These are phyloP conservation scores for Drosophila atripex DNA, from an alignment of 2,888 invertebrate species.

Conservation along the genomic window DNA sequence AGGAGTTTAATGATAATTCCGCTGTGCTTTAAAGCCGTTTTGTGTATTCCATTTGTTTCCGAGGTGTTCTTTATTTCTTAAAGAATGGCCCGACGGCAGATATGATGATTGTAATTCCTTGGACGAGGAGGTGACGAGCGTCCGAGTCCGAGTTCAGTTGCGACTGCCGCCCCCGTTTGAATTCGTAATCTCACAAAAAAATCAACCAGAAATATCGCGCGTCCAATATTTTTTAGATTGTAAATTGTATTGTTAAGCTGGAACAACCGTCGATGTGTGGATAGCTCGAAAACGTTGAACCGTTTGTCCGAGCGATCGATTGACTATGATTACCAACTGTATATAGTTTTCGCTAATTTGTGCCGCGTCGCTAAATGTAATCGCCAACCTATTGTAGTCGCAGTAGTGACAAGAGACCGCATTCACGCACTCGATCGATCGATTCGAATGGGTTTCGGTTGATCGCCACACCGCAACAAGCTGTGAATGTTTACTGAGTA, in stretches of 20 bases:
- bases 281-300: constrained; percentile 62
- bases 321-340: constrained; percentile 47
- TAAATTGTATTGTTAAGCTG: constrained; percentile 43
- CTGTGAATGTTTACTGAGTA: constrained; percentile 79
- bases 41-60: constrained; percentile 65
- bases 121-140: neutral
- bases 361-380: constrained; percentile 53
- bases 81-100: constrained; percentile 14
- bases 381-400: constrained; percentile 40
- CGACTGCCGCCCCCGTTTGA: constrained; percentile 13
- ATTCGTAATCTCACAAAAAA: constrained; percentile 43
- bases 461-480: constrained; percentile 63
- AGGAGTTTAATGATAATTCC: constrained; percentile 25
- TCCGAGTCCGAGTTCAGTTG: neutral
- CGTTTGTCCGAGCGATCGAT: constrained; percentile 54
- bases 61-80: constrained; percentile 16
- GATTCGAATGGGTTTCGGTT: constrained; percentile 54
- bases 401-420: constrained; percentile 65
- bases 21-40: constrained; percentile 28
- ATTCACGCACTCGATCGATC: constrained; percentile 59
- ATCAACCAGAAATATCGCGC: constrained; percentile 43
- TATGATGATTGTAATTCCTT: constrained; percentile 13
- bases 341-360: constrained; percentile 55
- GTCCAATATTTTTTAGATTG: constrained; percentile 53
- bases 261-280: constrained; percentile 24